Base-by-base conservation (phyloP, 1,140 invertebrate species). In the Phocides pigmalion region DNA sequence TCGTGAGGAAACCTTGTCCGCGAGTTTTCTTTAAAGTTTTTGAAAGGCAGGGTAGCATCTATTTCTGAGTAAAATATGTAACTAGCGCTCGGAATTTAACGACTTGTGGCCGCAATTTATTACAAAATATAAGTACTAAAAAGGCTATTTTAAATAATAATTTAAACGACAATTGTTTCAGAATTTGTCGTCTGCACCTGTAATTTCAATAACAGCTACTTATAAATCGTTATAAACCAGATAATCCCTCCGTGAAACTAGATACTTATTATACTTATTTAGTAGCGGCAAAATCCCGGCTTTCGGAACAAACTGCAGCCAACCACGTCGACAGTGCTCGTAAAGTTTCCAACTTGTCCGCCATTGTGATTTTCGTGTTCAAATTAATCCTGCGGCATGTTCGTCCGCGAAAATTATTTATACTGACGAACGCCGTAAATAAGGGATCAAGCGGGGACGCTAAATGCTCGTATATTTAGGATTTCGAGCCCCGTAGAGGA, bases 391-490 rank as follows among this genome's bases (percentile, higher is more conserved):
- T 65, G 72, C 64, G 76, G 76, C 77, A 65, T 82, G 80, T 81
- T 79, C 80, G 72, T 47, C 66, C 75, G 65, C 56, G 74, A 72
- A 79, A 74, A 84, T 87, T 81, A 85, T 87, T 82, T 84, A 81
- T 70, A 79, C 76, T 79, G 76, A 73, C 74, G 76, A 78, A 79
- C 66, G 25, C 63, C 73, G 82, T 82, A 79, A 80, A 86, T 82
- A 84, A 81, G 73, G 81, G 81, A 84, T 86, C 78, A 86, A 81
- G 68, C 32, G 69, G 64, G 66, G 73, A 79, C 65, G 73, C 76
- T 87, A 81, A 85, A 82, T 75, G 71, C 70, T 69, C 79, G 81
- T 83, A 79, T 82, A 87, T 87, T 87, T 81, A 75, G 82, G 74
- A 81, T 85, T 85, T 82, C 58, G 58, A 67, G 66, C 64, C 70